Evolutionary conservation across 2,797 vertebrate genomes (phyloP), one percentile per base, ranked within the genome.

Genomic region (Liparis tanakae): DNA sequence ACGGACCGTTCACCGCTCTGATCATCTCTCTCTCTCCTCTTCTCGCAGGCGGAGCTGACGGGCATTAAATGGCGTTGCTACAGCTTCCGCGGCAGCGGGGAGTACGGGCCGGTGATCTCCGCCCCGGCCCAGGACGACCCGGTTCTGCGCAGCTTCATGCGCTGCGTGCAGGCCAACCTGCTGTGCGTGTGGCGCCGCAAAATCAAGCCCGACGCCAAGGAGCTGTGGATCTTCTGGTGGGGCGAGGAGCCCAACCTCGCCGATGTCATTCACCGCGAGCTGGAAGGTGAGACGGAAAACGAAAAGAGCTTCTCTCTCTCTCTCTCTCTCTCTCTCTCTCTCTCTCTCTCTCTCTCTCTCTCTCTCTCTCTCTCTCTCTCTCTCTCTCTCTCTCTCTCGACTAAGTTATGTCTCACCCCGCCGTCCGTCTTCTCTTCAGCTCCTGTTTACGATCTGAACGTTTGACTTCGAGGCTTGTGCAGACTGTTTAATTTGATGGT

Each of bases 61-160:
- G 98, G 98, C 93, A 99, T 99, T 93, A 99, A 99, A 96, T 99
- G 98, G 97, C 97, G 97, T 90, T 97, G 98, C 92, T 99, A 99
- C 95, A 96, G 94, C 88, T 97, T 97, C 80, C 96, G 96, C 71
- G 94, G 97, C 8, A 94, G 96, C 3, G 97, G 97, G 79, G 97
- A 97, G 88, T 98, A 97, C 50, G 97, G 97, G 61, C 97, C 98
- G 34, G 97, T 99, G 91, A 98, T 99, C 90, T 98, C 97, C 39
- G 97, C 98, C 67, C 98, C 98, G 36, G 98, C 97, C 69, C 98
- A 98, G 93, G 98, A 99, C 74, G 98, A 99, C 86, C 98, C 98
- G 37, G 97, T 99, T 64, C 94, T 99, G 89, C 94, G 97, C 89
- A 99, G 97, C 93, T 99, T 98, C 94, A 98, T 97, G 94, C 97